phyloP scores from a whole-genome alignment of 1,140 invertebrate genomes.

The Lordiphosa stackelbergi region DNA sequence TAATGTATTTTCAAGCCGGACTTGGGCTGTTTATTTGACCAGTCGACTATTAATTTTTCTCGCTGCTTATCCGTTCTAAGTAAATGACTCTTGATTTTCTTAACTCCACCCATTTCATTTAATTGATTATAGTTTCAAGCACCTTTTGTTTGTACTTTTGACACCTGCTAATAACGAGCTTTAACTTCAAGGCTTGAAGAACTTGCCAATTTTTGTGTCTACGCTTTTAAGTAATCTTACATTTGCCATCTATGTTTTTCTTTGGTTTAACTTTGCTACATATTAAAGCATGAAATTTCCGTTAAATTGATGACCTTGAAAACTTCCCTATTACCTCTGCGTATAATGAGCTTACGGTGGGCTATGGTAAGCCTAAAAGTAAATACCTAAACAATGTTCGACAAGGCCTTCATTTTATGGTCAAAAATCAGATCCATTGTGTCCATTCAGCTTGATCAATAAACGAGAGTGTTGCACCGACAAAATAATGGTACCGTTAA shows the following conservation, averaged over 20 bases:
- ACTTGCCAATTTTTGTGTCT: slow-evolving; percentile 10
- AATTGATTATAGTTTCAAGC: too few species aligned
- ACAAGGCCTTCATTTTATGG: slow-evolving; percentile 42
- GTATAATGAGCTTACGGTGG: slow-evolving; percentile 26
- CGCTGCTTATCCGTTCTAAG: too few species aligned
- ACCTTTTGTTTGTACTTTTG: too few species aligned
- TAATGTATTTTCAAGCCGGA: too few species aligned
- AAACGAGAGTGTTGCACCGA: slow-evolving; percentile 50
- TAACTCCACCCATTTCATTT: too few species aligned
- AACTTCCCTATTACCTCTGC: slow-evolving; percentile 52
- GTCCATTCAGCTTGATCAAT: slow-evolving; percentile 13
- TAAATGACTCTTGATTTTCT: too few species aligned
- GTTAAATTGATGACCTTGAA: slow-evolving; percentile 41
- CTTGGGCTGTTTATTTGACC: too few species aligned
- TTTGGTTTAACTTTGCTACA: slow-evolving; percentile 16
- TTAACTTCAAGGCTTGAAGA: too few species aligned
- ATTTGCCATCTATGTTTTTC: too few species aligned
- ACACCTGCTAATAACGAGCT: too few species aligned
- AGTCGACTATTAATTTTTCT: too few species aligned
- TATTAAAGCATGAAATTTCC: slow-evolving; percentile 33
- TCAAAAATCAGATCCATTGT: slow-evolving; percentile 42
- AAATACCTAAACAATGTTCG: slow-evolving; percentile 29
- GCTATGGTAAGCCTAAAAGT: slow-evolving; percentile 26
- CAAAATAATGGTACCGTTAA: slow-evolving; percentile 38
- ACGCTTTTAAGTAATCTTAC: too few species aligned